Evolutionary conservation across 1,140 invertebrate genomes (phyloP).

Genomic region (Hormaphis cornu): DNA sequence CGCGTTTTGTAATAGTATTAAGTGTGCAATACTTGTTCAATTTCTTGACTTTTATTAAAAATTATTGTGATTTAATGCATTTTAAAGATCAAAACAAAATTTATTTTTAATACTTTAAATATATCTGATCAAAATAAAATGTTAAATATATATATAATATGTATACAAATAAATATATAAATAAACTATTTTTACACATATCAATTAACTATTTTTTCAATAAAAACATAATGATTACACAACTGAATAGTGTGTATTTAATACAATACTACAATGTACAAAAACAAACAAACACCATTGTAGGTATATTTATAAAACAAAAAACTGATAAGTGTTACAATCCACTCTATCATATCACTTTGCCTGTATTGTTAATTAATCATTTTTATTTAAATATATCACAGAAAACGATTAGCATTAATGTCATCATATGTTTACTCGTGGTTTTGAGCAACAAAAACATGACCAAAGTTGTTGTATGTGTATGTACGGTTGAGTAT

Average conservation of each 20-base stretch:
- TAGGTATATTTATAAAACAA: background rate
- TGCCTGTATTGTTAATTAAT: background rate
- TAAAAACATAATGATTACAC: no score
- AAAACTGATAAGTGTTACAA: no score
- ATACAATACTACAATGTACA: background rate
- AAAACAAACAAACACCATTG: background rate
- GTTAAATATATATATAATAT: background rate
- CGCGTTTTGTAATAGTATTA: background rate
- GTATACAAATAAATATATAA: background rate
- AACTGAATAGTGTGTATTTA: no score
- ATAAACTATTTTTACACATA: no score
- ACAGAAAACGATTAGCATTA: background rate
- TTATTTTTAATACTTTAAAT: background rate
- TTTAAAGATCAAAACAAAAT: background rate
- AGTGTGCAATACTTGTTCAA: background rate
- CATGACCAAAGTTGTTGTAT: constrained; percentile 23
- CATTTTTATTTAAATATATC: background rate
- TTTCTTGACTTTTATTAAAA: background rate
- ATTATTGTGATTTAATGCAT: background rate
- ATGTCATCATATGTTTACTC: background rate
- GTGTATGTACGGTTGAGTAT: constrained; percentile 5
- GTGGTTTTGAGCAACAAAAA: constrained; percentile 3
- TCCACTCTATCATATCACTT: background rate
- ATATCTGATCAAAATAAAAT: constrained; percentile 7
- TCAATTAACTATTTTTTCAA: no score